phyloP scores from a whole-genome alignment of 1,140 invertebrate species.

The Marisa cornuarietis region DNA sequence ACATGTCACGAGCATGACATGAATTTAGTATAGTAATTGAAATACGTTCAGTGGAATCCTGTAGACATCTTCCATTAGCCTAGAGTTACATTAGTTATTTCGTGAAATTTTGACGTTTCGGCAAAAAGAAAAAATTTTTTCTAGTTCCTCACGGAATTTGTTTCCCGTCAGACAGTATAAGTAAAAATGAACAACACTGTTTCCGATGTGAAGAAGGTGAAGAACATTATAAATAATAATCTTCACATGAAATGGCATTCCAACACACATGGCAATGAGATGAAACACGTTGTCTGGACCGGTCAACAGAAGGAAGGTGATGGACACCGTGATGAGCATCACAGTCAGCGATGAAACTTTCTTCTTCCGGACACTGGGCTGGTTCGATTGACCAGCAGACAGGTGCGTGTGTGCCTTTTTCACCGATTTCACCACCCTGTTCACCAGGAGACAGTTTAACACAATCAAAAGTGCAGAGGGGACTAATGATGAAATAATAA shows the following conservation, averaged over 20 bases:
- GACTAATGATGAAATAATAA: constrained; percentile 10
- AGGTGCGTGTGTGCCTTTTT: background rate
- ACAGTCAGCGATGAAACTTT: constrained; percentile 28
- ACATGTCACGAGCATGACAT: too few relatives aligned
- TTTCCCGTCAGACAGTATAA: constrained; percentile 15
- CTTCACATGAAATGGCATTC: background rate
- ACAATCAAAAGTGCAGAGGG: background rate
- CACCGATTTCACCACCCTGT: background rate
- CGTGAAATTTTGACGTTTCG: too few relatives aligned
- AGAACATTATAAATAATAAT: background rate
- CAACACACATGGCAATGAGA: background rate
- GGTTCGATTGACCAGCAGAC: background rate
- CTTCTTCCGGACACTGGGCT: background rate
- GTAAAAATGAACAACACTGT: constrained; percentile 8
- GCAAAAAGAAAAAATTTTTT: background rate
- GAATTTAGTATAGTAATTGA: too few relatives aligned
- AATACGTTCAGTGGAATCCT: too few relatives aligned
- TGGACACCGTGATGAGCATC: constrained; percentile 34
- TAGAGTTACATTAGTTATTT: too few relatives aligned
- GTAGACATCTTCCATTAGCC: too few relatives aligned
- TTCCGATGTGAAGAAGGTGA: background rate
- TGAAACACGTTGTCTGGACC: constrained; percentile 20
- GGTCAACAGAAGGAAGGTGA: constrained; percentile 34
- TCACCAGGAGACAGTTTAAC: constrained; percentile 1
- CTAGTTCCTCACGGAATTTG: constrained; percentile 4